A percentile compares a stretch with the other conserved stretches of the same genome.
phyloP scores from a whole-genome alignment of 2,113 vertebrate genomes.

The Aplodontia rufa region DNA sequence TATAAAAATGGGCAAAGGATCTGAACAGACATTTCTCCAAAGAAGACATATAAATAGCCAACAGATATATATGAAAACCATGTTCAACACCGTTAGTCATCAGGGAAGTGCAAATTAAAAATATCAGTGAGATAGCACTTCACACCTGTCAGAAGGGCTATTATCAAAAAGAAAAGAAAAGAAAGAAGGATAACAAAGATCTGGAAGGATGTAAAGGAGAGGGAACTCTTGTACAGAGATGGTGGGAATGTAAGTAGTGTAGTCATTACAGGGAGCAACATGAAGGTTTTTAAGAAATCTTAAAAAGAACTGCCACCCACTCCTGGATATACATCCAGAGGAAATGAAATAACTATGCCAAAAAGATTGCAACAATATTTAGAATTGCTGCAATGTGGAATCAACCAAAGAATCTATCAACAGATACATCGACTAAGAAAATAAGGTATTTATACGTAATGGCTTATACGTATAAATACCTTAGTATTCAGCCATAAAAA shows the following conservation, averaged over 20 bases:
- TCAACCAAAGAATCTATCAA: neutral
- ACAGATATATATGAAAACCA: neutral
- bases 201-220: neutral
- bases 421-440: neutral
- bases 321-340: neutral
- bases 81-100: neutral
- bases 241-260: neutral
- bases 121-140: neutral
- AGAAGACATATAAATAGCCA: neutral
- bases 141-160: neutral
- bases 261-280: neutral
- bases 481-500: neutral
- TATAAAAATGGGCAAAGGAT: neutral
- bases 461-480: too few relatives aligned
- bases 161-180: neutral
- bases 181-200: neutral
- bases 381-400: neutral
- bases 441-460: neutral
- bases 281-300: neutral
- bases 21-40: neutral
- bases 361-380: neutral
- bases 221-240: neutral
- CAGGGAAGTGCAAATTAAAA: neutral
- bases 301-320: neutral
- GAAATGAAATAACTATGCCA: neutral